Evolutionary conservation across 2,888 invertebrate genomes (phyloP).

Genomic region (Selenia dentaria): DNA sequence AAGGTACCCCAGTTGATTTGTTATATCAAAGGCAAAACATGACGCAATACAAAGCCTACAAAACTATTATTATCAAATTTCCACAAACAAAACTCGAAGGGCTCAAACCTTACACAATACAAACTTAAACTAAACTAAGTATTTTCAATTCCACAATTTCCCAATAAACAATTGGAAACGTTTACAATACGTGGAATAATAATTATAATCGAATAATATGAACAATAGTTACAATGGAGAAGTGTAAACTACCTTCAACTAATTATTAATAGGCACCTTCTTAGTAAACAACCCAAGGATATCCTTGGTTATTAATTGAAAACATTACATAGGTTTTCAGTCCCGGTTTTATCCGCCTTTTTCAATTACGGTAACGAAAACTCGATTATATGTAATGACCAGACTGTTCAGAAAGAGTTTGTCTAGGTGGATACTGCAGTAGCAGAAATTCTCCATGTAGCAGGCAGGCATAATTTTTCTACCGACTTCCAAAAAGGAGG

Average conservation of each 20-base stretch:
- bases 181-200: conserved; percentile 4
- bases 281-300: conserved; percentile 2
- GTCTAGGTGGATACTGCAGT: too few species aligned
- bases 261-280: neutral
- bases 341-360: too few species aligned
- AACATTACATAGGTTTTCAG: too few species aligned
- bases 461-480: too few species aligned
- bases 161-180: conserved; percentile 8
- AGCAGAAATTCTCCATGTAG: too few species aligned
- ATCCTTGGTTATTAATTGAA: neutral
- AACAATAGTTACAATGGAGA: conserved; percentile 7
- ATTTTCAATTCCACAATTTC: conserved; percentile 7
- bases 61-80: neutral
- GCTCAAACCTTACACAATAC: conserved; percentile 13
- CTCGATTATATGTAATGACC: too few species aligned
- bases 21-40: too few species aligned
- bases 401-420: too few species aligned
- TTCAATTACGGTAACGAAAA: too few species aligned
- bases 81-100: conserved; percentile 1
- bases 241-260: neutral
- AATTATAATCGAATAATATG: neutral
- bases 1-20: too few species aligned
- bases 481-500: too few species aligned
- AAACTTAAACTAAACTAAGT: conserved; percentile 1
- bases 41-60: too few species aligned